Evolutionary conservation across 1,140 invertebrate species (phyloP), one percentile per base, ranked within the genome.

Genomic region (Pinna nobilis): DNA sequence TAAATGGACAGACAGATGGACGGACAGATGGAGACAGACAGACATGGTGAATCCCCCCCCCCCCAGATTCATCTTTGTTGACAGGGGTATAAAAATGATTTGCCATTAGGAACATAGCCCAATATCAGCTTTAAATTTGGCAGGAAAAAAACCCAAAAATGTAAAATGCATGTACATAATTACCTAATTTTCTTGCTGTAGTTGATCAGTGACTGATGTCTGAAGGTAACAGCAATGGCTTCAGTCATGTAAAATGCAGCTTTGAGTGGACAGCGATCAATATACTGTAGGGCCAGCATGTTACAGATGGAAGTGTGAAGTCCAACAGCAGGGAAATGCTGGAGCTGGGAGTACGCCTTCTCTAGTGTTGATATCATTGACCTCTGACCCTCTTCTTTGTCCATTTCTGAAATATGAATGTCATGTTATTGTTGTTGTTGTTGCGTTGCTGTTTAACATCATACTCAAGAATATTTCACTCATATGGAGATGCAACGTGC

Each of bases 181-280:
- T 74, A 86, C 84, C 81, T 84, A 25, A 82, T 80, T 74, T 82
- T 83, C 23, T 49, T 77, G 18, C 67, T 57, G 9, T 69, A 49
- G 47, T 80, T 80, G 1, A 79, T 30, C 20, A 82, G 50, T 15
- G 76, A 60, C 44, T 78, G 78, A 66, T 86, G 84, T 55, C 84
- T 72, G 37, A 86, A 80, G 25, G 83, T 83, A 11, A 86, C 72
- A 57, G 83, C 80, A 11, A 78, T 61, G 1, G 77, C 74, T 47
- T 86, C 84, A 13, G 64, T 69, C 1, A 86, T 74, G 49, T 80
- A 77, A 57, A 79, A 83, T 0, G 82, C 82, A 11, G 82, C 74
- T 47, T 72, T 77, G 4, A 53, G n/a, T 20, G 77, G 72, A 66
- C 63, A 66, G 11, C 20, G 51, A n/a, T 76, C 63, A 13, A 81